Percentiles rank a stretch among this genome's conserved stretches.
These are phyloP conservation scores for Agrilus mali DNA, from an alignment of 2,888 invertebrate species.

Conservation along the genomic window DNA sequence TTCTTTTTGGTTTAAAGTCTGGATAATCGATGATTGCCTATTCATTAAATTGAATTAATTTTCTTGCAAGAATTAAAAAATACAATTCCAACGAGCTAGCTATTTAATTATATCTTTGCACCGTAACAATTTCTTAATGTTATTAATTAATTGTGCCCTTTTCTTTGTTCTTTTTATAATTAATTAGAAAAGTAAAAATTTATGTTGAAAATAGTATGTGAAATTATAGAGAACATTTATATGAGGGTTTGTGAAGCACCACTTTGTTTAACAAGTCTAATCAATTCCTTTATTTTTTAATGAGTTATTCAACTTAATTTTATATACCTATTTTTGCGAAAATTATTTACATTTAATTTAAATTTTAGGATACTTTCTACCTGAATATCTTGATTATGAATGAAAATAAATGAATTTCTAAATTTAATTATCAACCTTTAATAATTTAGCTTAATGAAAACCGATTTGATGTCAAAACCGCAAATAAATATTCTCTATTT, in stretches of 20 bases:
- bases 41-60: background rate
- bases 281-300: no score
- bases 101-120: constrained; percentile 6
- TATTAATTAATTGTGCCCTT: constrained; percentile 6
- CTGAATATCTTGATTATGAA: no score
- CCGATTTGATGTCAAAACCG: background rate
- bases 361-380: no score
- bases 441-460: no score
- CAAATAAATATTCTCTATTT: constrained; percentile 5
- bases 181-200: background rate
- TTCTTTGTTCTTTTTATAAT: constrained; percentile 11
- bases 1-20: no score
- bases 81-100: constrained; percentile 25
- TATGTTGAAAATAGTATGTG: background rate
- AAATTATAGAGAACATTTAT: background rate
- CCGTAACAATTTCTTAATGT: constrained; percentile 7
- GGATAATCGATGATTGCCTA: background rate
- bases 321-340: no score
- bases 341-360: no score
- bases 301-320: no score
- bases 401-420: no score
- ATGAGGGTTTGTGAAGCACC: no score
- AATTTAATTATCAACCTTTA: no score
- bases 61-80: background rate
- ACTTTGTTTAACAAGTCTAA: no score